Evolutionary conservation across 2,113 vertebrate genomes (phyloP).

Genomic region (Syngnathoides biaculeatus): DNA sequence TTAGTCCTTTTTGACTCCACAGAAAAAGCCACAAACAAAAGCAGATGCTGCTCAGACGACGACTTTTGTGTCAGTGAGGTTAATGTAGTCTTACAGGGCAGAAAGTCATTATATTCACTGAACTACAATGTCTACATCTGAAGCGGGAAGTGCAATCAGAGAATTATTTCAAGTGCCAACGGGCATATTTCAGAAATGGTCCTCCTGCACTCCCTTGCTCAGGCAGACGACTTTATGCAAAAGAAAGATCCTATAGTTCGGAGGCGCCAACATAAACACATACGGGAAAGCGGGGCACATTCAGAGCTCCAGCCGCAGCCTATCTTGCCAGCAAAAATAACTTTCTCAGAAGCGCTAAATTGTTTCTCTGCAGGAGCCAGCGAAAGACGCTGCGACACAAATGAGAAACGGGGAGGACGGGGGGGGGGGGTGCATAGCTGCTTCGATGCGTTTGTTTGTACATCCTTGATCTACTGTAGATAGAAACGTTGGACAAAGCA

Average conservation of each 20-base stretch:
- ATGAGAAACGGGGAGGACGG: neutral
- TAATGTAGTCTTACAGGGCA: slow-evolving; percentile 10
- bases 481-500: too few relatives aligned
- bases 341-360: slow-evolving; percentile 11
- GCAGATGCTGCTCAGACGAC: slow-evolving; percentile 46
- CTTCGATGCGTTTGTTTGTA: slow-evolving; percentile 2
- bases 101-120: neutral
- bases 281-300: slow-evolving; percentile 25
- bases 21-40: slow-evolving; percentile 34
- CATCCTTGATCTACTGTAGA: neutral
- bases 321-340: slow-evolving; percentile 54
- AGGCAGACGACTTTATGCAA: slow-evolving; percentile 26
- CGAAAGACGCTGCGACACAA: slow-evolving; percentile 1
- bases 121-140: neutral
- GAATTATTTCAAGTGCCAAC: neutral
- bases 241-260: slow-evolving; percentile 25
- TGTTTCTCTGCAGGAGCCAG: neutral
- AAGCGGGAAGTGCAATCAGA: slow-evolving; percentile 9
- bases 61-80: slow-evolving; percentile 49
- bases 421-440: neutral
- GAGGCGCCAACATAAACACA: slow-evolving; percentile 47
- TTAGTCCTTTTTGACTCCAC: slow-evolving; percentile 13
- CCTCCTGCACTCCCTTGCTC: slow-evolving; percentile 26
- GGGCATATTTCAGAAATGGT: slow-evolving; percentile 9
- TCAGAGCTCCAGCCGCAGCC: slow-evolving; percentile 40